Conservation (phyloP, 2,113 vertebrate species). For the Stegostoma tigrinum region DNA sequence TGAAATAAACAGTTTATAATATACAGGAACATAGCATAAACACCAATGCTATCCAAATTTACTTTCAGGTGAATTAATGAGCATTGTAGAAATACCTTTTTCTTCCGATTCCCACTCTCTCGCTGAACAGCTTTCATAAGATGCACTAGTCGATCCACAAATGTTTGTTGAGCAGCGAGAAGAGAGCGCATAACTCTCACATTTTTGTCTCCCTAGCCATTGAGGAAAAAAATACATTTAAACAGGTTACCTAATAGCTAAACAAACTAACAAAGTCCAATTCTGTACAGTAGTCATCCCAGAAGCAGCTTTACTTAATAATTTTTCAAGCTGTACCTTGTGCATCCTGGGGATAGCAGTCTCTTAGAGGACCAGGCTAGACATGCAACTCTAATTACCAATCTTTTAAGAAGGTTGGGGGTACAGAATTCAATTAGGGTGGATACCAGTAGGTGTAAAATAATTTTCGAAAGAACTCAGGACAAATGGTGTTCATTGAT, state of each 20-base stretch:
- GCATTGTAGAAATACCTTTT: conserved; percentile 66
- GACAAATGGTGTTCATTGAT: neutral
- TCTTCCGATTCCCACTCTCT: conserved; percentile 95
- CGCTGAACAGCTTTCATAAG: conserved; percentile 97
- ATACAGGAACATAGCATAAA: neutral
- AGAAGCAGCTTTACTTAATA: no score
- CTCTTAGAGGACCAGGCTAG: neutral
- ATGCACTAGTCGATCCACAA: conserved; percentile 88
- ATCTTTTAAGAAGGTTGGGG: neutral
- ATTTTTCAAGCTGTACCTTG: neutral
- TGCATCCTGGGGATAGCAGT: neutral
- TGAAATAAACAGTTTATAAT: neutral
- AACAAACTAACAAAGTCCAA: neutral
- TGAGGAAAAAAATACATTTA: neutral
- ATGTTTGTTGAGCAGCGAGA: conserved; percentile 89
- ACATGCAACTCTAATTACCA: neutral
- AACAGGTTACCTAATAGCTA: neutral
- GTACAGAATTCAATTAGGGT: neutral
- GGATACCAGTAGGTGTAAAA: neutral
- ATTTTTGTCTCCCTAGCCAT: conserved; percentile 80
- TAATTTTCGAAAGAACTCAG: neutral
- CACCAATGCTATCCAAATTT: neutral
- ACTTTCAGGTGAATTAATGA: neutral
- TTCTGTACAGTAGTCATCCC: neutral
- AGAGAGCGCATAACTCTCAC: conserved; percentile 93